A percentile compares a stretch with the other conserved stretches of the same genome.
Conservation (phyloP, 2,113 vertebrate species). For the Halichoerus grypus region DNA sequence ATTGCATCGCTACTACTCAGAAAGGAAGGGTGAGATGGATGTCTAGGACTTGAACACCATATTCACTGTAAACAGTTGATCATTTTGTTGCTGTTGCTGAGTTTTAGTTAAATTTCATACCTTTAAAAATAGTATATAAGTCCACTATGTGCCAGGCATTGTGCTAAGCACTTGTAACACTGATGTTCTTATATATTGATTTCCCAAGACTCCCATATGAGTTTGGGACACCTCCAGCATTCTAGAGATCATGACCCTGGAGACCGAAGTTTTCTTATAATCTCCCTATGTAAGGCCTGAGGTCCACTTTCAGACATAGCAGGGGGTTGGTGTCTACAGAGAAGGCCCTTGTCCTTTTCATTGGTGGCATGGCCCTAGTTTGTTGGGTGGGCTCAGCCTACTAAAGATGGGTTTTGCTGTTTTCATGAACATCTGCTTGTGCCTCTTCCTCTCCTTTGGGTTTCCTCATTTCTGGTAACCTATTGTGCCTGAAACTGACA, state of each 20-base stretch:
- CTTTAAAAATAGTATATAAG: constrained; percentile 9
- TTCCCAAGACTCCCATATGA: neutral
- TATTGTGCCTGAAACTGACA: neutral
- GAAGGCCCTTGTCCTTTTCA: neutral
- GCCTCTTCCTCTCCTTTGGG: neutral
- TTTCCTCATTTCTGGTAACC: neutral
- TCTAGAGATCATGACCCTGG: neutral
- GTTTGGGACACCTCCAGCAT: neutral
- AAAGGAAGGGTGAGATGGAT: neutral
- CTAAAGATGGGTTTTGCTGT: neutral
- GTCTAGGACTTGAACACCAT: neutral
- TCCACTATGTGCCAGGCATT: neutral
- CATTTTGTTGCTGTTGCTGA: neutral
- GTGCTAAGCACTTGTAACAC: neutral
- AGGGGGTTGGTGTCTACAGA: neutral
- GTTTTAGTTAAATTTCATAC: neutral
- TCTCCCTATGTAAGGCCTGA: neutral
- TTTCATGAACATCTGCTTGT: neutral
- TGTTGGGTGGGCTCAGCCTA: neutral
- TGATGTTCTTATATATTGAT: neutral
- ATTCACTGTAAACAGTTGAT: neutral
- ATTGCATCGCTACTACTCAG: neutral
- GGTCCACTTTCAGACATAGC: neutral
- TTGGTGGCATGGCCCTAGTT: no score
- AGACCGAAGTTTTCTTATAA: neutral